Base-by-base conservation (phyloP, 2,113 vertebrate genomes). In the Noctilio leporinus region DNA sequence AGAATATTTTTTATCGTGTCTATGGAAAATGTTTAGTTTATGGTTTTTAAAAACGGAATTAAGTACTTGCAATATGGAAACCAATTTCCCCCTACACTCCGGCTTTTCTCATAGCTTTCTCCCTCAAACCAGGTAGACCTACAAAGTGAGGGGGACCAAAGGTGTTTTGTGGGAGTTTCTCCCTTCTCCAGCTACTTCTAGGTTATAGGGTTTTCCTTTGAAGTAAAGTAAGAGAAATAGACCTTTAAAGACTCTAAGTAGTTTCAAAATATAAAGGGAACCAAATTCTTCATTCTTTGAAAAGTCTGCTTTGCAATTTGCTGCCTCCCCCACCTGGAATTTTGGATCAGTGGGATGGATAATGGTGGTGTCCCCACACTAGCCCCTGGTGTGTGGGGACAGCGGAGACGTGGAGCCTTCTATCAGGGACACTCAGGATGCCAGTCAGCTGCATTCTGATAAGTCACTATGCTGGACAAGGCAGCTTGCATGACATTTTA, bases 191-290 rank as follows among this genome's bases (percentile, higher is more conserved):
- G 35, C 45, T 12, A 5, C 38, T 55, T 77, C 47, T 45, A 49
- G 55, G 16, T 53, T 80, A 26, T 45, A 62, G 12, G 65, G 40
- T 57, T 73, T 67, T 81, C 91, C 75, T 95, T 45, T 96, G 89
- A 89, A 77, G 47, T 80, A 91, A 35, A 76, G 53, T 59, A 70
- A 62, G 22, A 86, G 89, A 24, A 92, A 72, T 3, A 70, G 38
- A 67, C 76, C 81, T 5, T 77, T 72, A 70, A 78, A 75, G 80
- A 59, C 26, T 81, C 11, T 64, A 88, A 80, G 80, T 86, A 33
- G 35, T 89, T 86, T 47, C 43, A 47, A 69, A 91, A 80, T 53
- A 51, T 33, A n/a, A 53, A 90, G 19, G 40, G 26, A 86, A 77
- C 11, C 12, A 16, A 91, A 64, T 62, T 43, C 22, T 57, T 11